Evolutionary conservation across 1,140 invertebrate species (phyloP).

Genomic region (Epicauta chinensis): DNA sequence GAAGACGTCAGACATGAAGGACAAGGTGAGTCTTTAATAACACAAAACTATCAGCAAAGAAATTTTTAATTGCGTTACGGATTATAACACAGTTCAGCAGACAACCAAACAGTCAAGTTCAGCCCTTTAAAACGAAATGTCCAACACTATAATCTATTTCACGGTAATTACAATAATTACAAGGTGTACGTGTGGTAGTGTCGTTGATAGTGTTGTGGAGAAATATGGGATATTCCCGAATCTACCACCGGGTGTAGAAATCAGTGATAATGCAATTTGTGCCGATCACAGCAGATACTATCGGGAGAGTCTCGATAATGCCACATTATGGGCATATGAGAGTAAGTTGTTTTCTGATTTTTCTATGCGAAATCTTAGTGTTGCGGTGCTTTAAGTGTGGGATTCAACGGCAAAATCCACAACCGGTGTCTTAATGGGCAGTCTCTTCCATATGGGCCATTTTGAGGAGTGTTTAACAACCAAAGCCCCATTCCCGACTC

Average conservation of each 20-base stretch:
- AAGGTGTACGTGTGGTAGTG: slow-evolving; percentile 1
- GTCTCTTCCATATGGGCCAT: slow-evolving; percentile 54
- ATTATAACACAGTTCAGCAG: too few species aligned
- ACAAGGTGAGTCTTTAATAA: too few species aligned
- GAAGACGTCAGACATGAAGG: too few species aligned
- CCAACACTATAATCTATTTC: too few species aligned
- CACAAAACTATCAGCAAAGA: too few species aligned
- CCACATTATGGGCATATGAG: slow-evolving; percentile 33
- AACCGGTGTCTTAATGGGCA: slow-evolving; percentile 50
- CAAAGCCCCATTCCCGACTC: slow-evolving; percentile 44
- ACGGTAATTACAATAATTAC: too few species aligned
- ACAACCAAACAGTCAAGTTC: too few species aligned
- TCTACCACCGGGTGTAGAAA: slow-evolving; percentile 26
- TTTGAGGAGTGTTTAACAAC: slow-evolving; percentile 54
- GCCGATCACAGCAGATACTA: slow-evolving; percentile 28
- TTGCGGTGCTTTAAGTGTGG: slow-evolving; percentile 47
- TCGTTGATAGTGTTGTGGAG: neutral
- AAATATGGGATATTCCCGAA: slow-evolving; percentile 26
- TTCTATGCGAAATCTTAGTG: neutral
- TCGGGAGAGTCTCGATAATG: slow-evolving; percentile 31
- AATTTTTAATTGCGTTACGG: too few species aligned
- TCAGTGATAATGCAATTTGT: slow-evolving; percentile 24
- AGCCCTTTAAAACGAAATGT: too few species aligned
- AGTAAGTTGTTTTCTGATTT: slow-evolving; percentile 22
- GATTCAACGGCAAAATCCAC: slow-evolving; percentile 55